Evolutionary conservation across 1,140 invertebrate species (phyloP).

Genomic region (Caerostris darwini): DNA sequence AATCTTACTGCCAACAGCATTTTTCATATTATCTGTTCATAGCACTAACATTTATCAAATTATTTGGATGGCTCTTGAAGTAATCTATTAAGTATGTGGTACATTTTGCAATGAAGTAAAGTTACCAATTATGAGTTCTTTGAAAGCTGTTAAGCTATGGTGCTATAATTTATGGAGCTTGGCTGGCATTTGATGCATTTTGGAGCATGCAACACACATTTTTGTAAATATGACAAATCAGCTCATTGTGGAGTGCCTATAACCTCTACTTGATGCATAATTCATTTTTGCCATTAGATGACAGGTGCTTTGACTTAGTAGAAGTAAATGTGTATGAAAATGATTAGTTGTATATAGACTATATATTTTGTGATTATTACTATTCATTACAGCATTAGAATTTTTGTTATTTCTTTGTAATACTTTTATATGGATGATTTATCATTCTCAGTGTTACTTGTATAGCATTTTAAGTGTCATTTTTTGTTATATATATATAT

Average conservation of each 20-base stretch:
- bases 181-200: slow-evolving; percentile 69
- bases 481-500: slow-evolving; percentile 37
- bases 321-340: slow-evolving; percentile 55
- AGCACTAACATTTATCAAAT: slow-evolving; percentile 10
- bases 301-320: slow-evolving; percentile 68
- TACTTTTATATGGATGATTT: slow-evolving; percentile 66
- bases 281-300: slow-evolving; percentile 71
- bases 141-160: slow-evolving; percentile 73
- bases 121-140: slow-evolving; percentile 36
- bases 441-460: neutral
- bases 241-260: slow-evolving; percentile 74
- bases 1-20: slow-evolving; percentile 35
- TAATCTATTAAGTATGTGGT: slow-evolving; percentile 7
- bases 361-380: slow-evolving; percentile 73
- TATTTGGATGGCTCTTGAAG: slow-evolving; percentile 35
- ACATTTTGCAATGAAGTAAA: neutral
- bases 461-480: slow-evolving; percentile 2
- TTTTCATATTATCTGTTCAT: slow-evolving; percentile 46
- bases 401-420: slow-evolving; percentile 73
- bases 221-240: slow-evolving; percentile 51
- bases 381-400: slow-evolving; percentile 54
- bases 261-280: slow-evolving; percentile 70
- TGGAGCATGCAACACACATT: slow-evolving; percentile 19
- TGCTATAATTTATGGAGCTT: slow-evolving; percentile 76
- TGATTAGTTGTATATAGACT: slow-evolving; percentile 65